These are phyloP conservation scores for Cardiocondyla obscurior DNA, from an alignment of 1,140 invertebrate species.

Conservation along the genomic window DNA sequence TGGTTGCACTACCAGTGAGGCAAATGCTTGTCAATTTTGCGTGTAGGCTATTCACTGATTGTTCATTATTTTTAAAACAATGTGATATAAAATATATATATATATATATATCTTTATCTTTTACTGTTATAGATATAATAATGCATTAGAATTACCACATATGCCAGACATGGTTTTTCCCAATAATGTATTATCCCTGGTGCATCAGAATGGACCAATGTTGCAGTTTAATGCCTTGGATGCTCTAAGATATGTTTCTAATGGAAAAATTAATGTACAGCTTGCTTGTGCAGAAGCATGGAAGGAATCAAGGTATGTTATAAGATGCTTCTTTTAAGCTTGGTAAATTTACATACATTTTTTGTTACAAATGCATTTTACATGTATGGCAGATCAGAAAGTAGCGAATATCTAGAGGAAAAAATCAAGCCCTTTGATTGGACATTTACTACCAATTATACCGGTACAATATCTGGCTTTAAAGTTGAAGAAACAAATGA, in stretches of 20 bases:
- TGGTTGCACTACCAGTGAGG: conserved; percentile 79
- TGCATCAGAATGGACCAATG: conserved; percentile 88
- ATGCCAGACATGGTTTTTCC: conserved; percentile 99
- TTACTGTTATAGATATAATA: conserved; percentile 88
- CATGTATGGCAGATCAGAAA: conserved; percentile 80
- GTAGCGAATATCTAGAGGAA: conserved; percentile 88
- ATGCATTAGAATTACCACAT: conserved; percentile 92
- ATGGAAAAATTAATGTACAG: conserved; percentile 91
- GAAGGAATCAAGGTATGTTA: conserved; percentile 90
- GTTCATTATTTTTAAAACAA: conserved; percentile 14
- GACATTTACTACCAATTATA: conserved; percentile 98
- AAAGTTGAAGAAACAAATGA: conserved; percentile 87
- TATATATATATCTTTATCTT: no score
- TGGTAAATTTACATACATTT: background rate
- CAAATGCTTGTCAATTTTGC: conserved; percentile 86
- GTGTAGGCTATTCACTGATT: conserved; percentile 80
- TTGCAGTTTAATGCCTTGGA: conserved; percentile 96
- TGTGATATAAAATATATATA: background rate
- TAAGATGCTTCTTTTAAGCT: background rate
- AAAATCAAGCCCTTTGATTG: conserved; percentile 97
- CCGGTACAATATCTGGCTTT: conserved; percentile 90
- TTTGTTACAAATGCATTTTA: conserved; percentile 21
- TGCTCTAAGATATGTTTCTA: conserved; percentile 92
- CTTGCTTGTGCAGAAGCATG: conserved; percentile 95
- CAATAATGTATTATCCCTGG: conserved; percentile 90